Percentiles rank a stretch among this genome's conserved stretches.
Conservation (phyloP, 2,888 invertebrate species). For the Alcis repandata region DNA sequence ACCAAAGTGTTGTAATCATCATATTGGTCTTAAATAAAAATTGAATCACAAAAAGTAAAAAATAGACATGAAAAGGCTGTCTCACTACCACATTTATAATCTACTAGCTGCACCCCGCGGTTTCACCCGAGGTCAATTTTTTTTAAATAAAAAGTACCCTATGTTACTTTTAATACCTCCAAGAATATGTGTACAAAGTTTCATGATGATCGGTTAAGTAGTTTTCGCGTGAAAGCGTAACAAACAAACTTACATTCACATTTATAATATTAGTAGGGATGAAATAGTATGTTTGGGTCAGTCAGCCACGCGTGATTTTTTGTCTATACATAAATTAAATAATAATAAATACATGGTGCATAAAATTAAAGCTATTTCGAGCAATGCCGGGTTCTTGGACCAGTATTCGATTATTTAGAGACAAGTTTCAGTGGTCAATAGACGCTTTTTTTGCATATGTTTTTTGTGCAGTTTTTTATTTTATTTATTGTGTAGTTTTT, state of each 20-base stretch:
- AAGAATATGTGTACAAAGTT: too few species aligned
- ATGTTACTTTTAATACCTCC: too few species aligned
- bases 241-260: neutral
- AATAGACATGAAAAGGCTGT: too few species aligned
- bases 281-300: neutral
- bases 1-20: too few species aligned
- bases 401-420: constrained; percentile 17
- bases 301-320: constrained; percentile 4
- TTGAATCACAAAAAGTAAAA: too few species aligned
- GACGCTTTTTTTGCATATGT: constrained; percentile 17
- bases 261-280: neutral
- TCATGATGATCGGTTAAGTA: too few species aligned
- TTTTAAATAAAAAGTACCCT: too few species aligned
- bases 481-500: neutral
- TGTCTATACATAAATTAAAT: constrained; percentile 4
- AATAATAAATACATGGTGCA: constrained; percentile 8
- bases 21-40: too few species aligned
- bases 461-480: constrained; percentile 6
- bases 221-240: too few species aligned
- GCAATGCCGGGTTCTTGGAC: constrained; percentile 14
- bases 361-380: constrained; percentile 28
- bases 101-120: too few species aligned
- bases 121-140: too few species aligned
- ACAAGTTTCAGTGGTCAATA: neutral
- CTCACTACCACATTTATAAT: too few species aligned